A percentile compares a stretch with the other conserved stretches of the same genome.
Evolutionary conservation across 2,888 invertebrate species (phyloP).

Genomic region (Drosophila tanythrix): DNA sequence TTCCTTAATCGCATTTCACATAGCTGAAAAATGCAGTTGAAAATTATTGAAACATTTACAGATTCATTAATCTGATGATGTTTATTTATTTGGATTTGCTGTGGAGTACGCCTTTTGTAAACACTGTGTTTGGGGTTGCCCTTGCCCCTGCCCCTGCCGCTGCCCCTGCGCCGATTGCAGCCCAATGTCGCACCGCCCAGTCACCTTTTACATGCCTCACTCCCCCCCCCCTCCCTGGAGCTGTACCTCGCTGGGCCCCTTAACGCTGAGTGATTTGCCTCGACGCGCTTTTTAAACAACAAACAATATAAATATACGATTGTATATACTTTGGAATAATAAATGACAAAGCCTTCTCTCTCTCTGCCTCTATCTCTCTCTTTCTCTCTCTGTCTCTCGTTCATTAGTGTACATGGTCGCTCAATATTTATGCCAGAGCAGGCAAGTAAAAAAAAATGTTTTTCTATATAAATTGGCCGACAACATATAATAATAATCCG

Average conservation of each 20-base stretch:
- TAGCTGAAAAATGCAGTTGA: conserved; percentile 25
- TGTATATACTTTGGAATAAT: conserved; percentile 43
- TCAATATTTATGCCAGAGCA: conserved; percentile 53
- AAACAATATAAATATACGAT: conserved; percentile 48
- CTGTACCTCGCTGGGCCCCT: conserved; percentile 24
- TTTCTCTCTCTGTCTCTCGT: background rate
- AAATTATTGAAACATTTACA: conserved; percentile 34
- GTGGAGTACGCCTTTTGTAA: conserved; percentile 7
- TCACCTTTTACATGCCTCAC: conserved; percentile 15
- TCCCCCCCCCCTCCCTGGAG: background rate
- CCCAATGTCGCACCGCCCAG: conserved; percentile 32
- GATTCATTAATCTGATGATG: conserved; percentile 25
- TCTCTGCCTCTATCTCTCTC: background rate
- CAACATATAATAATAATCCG: conserved; percentile 59
- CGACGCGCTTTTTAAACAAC: conserved; percentile 64
- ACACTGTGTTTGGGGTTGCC: conserved; percentile 17
- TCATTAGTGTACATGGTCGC: conserved; percentile 16
- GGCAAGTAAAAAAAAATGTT: conserved; percentile 36
- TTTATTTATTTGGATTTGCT: conserved; percentile 1
- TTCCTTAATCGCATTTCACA: conserved; percentile 38
- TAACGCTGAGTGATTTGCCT: conserved; percentile 67
- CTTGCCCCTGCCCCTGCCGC: conserved; percentile 18
- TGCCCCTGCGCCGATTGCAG: conserved; percentile 6
- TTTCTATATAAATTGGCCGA: conserved; percentile 59
- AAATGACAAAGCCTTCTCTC: conserved; percentile 38